Conservation (phyloP, 2,888 invertebrate genomes). For the Watsonalla binaria region DNA sequence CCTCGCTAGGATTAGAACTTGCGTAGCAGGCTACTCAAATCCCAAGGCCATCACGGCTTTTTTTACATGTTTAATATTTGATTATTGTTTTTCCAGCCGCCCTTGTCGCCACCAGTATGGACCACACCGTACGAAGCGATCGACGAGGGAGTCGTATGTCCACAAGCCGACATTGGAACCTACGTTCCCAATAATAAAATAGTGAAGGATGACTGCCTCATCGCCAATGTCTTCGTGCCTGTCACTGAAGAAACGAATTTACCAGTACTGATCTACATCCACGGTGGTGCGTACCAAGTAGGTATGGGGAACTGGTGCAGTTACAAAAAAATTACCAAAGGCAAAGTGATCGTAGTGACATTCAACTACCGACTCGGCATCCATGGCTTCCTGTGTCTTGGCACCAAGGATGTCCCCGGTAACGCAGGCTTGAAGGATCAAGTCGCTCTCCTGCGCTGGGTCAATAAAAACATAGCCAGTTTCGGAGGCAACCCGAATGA, state of each 20-base stretch:
- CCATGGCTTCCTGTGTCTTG: conserved; percentile 33
- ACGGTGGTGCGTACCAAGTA: conserved; percentile 31
- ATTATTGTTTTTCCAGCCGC: conserved; percentile 25
- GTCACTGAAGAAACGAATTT: conserved; percentile 32
- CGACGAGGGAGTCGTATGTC: conserved; percentile 29
- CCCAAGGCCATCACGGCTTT: too few relatives aligned
- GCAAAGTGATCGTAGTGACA: conserved; percentile 22
- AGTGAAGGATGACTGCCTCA: conserved; percentile 44
- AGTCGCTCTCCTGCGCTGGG: conserved; percentile 37
- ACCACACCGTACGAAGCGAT: conserved; percentile 24
- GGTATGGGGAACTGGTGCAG: conserved; percentile 18
- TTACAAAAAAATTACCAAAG: conserved; percentile 17
- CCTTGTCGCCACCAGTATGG: conserved; percentile 36
- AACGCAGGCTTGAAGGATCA: conserved; percentile 47
- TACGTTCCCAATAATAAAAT: background rate
- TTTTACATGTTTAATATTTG: too few relatives aligned
- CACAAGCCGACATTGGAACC: conserved; percentile 15
- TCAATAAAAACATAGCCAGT: conserved; percentile 33
- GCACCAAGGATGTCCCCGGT: conserved; percentile 33
- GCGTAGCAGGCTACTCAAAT: too few relatives aligned
- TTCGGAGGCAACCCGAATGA: conserved; percentile 45
- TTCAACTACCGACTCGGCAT: conserved; percentile 35
- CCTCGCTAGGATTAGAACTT: too few relatives aligned
- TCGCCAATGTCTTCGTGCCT: conserved; percentile 48
- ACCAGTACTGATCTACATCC: conserved; percentile 31